Evolutionary conservation across 2,113 vertebrate genomes (phyloP).

Genomic region (Pyrgilauda ruficollis): DNA sequence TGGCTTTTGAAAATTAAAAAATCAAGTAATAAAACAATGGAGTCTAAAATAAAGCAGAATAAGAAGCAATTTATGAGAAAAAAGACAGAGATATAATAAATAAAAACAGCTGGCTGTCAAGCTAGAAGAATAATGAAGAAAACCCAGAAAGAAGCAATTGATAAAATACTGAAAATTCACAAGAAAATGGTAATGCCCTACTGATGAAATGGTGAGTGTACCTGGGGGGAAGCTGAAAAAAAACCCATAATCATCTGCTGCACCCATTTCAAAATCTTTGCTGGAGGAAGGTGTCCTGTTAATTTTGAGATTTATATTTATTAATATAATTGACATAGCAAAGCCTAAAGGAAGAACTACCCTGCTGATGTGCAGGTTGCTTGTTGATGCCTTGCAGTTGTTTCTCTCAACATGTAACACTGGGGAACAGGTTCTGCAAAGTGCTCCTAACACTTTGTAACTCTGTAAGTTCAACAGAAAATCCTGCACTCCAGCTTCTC

Average conservation of each 20-base stretch:
- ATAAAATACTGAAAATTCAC: neutral
- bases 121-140: neutral
- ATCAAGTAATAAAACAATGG: neutral
- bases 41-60: neutral
- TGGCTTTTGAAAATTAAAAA: neutral
- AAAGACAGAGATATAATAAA: neutral
- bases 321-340: neutral
- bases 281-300: neutral
- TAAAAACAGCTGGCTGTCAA: neutral
- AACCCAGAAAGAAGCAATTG: neutral
- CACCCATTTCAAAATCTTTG: neutral
- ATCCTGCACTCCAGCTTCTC: accelerated
- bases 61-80: neutral
- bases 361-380: neutral
- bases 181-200: neutral
- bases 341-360: neutral
- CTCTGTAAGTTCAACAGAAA: neutral
- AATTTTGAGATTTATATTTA: neutral
- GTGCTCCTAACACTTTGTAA: neutral
- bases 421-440: neutral
- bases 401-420: neutral
- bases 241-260: neutral
- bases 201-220: neutral
- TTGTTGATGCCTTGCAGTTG: neutral
- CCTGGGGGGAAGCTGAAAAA: neutral